phyloP scores from a whole-genome alignment of 2,888 invertebrate species.

The Eilema sororculum region DNA sequence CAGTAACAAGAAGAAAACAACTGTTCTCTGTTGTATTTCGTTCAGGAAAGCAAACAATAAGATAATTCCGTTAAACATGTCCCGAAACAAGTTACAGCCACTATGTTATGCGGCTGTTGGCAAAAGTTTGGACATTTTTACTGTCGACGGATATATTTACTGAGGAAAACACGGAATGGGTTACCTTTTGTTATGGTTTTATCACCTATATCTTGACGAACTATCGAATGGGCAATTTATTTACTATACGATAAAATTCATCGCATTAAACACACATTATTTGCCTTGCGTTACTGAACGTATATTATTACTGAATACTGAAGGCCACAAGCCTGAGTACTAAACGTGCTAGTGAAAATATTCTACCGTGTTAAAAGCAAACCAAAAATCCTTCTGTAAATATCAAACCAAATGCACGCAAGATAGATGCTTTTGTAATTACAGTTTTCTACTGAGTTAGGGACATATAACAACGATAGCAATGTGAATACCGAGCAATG shows the following conservation, averaged over 20 bases:
- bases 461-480: too few relatives aligned
- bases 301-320: neutral
- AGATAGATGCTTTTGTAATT: neutral
- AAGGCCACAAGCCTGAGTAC: neutral
- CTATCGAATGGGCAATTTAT: constrained; percentile 54
- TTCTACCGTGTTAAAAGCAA: neutral
- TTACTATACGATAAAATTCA: neutral
- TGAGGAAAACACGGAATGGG: constrained; percentile 58
- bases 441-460: neutral
- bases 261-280: neutral
- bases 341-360: too few relatives aligned
- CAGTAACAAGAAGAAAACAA: constrained; percentile 47
- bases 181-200: constrained; percentile 54
- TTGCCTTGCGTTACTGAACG: too few relatives aligned
- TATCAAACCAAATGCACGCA: neutral
- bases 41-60: constrained; percentile 60
- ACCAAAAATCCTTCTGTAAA: neutral
- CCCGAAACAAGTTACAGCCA: constrained; percentile 65
- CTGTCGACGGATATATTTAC: constrained; percentile 64
- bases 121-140: constrained; percentile 76
- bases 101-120: constrained; percentile 62
- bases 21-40: constrained; percentile 47
- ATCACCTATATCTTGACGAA: constrained; percentile 69
- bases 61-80: constrained; percentile 63
- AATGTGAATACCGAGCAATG: too few relatives aligned